Percentiles rank a stretch among this genome's conserved stretches.
Conservation (phyloP, 2,888 invertebrate species). For the Petrophora chlorosata region DNA sequence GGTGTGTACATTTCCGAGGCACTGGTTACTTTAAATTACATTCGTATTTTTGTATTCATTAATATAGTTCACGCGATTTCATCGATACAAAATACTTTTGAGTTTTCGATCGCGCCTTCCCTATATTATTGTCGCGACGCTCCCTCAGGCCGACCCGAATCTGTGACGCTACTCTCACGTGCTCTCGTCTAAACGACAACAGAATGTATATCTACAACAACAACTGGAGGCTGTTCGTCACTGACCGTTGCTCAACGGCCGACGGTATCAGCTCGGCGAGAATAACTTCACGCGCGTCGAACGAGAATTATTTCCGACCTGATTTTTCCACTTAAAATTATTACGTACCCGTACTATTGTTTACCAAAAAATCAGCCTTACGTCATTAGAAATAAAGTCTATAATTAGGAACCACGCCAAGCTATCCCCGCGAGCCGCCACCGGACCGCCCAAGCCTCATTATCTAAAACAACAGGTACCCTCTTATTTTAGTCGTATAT, state of each 20-base stretch:
- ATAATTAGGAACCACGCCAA: conserved; percentile 71
- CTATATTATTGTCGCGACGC: conserved; percentile 65
- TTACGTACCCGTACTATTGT: conserved; percentile 71
- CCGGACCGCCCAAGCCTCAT: conserved; percentile 50
- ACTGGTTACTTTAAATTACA: conserved; percentile 45
- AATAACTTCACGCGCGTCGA: conserved; percentile 59
- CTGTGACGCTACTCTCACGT: conserved; percentile 56
- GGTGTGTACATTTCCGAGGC: conserved; percentile 57
- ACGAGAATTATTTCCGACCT: conserved; percentile 45
- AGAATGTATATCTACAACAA: conserved; percentile 58
- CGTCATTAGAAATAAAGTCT: conserved; percentile 73
- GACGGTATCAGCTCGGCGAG: conserved; percentile 47
- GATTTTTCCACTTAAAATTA: conserved; percentile 43
- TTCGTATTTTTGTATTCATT: conserved; percentile 15
- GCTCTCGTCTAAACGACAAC: conserved; percentile 48
- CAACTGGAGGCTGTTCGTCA: conserved; percentile 23
- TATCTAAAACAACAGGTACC: conserved; percentile 39
- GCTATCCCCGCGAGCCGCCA: conserved; percentile 61
- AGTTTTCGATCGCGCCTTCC: conserved; percentile 18
- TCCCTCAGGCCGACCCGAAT: conserved; percentile 55
- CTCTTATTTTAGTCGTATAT: conserved; percentile 52
- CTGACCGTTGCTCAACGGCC: conserved; percentile 18
- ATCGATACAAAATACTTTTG: conserved; percentile 18
- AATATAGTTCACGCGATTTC: conserved; percentile 9
- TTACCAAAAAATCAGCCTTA: conserved; percentile 76